phyloP scores from a whole-genome alignment of 2,888 invertebrate genomes.

The Eupithecia tripunctaria region DNA sequence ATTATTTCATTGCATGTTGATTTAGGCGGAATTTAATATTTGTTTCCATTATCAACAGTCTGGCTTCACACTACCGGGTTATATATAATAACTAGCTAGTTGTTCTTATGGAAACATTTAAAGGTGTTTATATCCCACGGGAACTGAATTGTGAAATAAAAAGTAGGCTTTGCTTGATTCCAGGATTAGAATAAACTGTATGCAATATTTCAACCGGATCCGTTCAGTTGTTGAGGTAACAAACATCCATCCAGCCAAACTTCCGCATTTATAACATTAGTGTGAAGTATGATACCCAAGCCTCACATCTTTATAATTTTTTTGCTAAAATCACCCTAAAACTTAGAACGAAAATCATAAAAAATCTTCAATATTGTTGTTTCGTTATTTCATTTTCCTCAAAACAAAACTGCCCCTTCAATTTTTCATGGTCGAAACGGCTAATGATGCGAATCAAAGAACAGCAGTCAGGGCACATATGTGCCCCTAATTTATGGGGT shows the following conservation, averaged over 20 bases:
- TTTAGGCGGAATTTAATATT: slow-evolving; percentile 1
- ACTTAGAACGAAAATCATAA: not conserved
- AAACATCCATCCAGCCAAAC: too few relatives aligned
- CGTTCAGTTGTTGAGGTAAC: too few relatives aligned
- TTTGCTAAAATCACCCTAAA: not conserved
- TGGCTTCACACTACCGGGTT: not conserved
- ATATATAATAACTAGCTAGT: too few relatives aligned
- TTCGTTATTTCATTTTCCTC: slow-evolving; percentile 14
- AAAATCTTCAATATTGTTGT: slow-evolving; percentile 7
- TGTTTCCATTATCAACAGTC: not conserved
- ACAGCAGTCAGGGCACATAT: slow-evolving; percentile 64
- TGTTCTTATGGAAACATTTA: too few relatives aligned
- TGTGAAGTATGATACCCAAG: too few relatives aligned
- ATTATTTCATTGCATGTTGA: slow-evolving; percentile 25
- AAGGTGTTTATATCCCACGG: too few relatives aligned
- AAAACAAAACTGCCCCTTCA: slow-evolving; percentile 45
- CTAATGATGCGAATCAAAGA: slow-evolving; percentile 50
- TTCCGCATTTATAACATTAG: too few relatives aligned
- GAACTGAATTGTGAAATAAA: too few relatives aligned
- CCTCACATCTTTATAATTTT: not conserved
- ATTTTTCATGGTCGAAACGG: slow-evolving; percentile 57
- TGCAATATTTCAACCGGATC: too few relatives aligned
- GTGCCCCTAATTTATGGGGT: slow-evolving; percentile 46
- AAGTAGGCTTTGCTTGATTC: too few relatives aligned
- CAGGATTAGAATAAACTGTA: too few relatives aligned